These are phyloP conservation scores for Phalacrocorax brasilianus DNA, from an alignment of 2,113 vertebrate genomes.

Conservation along the genomic window DNA sequence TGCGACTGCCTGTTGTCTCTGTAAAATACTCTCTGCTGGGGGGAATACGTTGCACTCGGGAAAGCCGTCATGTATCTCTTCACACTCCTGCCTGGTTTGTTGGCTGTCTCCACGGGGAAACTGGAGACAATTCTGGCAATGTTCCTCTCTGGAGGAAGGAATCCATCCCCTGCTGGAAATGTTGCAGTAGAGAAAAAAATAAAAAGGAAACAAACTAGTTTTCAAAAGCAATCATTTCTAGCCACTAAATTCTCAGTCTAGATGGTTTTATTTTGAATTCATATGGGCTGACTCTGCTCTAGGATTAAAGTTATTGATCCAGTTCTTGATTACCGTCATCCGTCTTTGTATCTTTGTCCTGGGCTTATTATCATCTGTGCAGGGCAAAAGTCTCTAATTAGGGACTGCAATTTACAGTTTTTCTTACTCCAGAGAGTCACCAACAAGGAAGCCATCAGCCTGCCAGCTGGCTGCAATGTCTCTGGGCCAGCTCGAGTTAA, in stretches of 20 bases:
- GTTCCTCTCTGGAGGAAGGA: background rate
- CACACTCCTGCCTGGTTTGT: background rate
- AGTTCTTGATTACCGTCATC: background rate
- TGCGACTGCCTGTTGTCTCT: background rate
- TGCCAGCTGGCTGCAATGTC: background rate
- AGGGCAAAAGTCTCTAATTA: background rate
- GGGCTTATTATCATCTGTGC: background rate
- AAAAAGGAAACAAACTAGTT: background rate
- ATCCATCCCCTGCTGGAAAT: background rate
- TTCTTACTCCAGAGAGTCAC: background rate
- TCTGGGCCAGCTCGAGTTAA: accelerated
- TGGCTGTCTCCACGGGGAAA: background rate
- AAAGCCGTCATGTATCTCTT: background rate
- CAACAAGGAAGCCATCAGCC: background rate
- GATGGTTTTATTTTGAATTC: background rate
- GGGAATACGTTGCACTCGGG: background rate
- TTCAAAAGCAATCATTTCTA: background rate
- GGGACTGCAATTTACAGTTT: background rate
- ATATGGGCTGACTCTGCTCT: background rate
- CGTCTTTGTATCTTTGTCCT: constrained; percentile 1
- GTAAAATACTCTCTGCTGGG: background rate
- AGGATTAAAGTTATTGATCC: constrained; percentile 28
- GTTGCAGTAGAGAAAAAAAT: background rate
- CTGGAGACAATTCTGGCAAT: background rate
- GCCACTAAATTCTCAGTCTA: background rate